These are phyloP conservation scores for Oegoconia quadripuncta DNA, from an alignment of 2,888 invertebrate species.

Conservation along the genomic window DNA sequence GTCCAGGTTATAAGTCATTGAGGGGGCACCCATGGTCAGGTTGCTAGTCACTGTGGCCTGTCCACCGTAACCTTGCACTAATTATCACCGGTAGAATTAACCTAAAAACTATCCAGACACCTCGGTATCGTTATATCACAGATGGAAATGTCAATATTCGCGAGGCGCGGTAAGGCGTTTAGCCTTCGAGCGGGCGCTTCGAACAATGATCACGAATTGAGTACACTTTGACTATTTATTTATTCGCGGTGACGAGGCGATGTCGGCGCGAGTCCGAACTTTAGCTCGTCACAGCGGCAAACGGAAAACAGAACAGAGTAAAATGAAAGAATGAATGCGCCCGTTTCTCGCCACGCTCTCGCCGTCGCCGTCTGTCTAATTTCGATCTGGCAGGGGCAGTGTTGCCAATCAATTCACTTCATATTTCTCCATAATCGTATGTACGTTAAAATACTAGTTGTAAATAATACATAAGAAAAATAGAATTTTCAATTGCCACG, in stretches of 20 bases:
- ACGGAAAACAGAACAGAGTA: constrained; percentile 25
- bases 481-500: no score
- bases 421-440: not conserved
- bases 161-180: constrained; percentile 52
- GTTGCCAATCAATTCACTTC: not conserved
- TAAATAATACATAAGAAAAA: no score
- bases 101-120: constrained; percentile 62
- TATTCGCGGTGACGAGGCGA: constrained; percentile 52
- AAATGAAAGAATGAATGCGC: constrained; percentile 57
- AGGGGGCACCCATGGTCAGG: no score
- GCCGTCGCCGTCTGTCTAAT: constrained; percentile 39
- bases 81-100: constrained; percentile 67
- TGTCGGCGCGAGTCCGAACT: constrained; percentile 45
- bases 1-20: constrained; percentile 74
- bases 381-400: constrained; percentile 27
- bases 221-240: constrained; percentile 59
- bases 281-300: constrained; percentile 44
- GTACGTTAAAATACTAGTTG: constrained; percentile 1
- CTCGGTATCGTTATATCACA: constrained; percentile 67
- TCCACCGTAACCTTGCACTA: constrained; percentile 46
- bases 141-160: constrained; percentile 63
- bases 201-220: constrained; percentile 54
- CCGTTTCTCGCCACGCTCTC: constrained; percentile 40
- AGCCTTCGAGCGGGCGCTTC: constrained; percentile 46
- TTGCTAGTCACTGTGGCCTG: constrained; percentile 36